Conservation (phyloP, 2,888 invertebrate species). For the Tinea pellionella region DNA sequence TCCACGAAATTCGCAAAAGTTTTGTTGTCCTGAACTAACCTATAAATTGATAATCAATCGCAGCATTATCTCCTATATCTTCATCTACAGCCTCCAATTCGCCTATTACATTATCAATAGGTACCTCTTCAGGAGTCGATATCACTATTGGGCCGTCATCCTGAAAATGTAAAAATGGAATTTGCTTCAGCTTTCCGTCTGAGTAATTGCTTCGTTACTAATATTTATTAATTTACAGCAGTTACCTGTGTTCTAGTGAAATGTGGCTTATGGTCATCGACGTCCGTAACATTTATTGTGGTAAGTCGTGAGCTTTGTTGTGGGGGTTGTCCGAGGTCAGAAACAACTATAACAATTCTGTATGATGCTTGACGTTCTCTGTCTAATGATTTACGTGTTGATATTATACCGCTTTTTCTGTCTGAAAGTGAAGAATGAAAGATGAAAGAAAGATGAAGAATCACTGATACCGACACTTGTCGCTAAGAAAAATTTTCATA, state of each 20-base stretch:
- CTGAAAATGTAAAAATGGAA: conserved; percentile 32
- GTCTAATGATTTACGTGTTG: conserved; percentile 76
- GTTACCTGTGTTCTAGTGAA: conserved; percentile 75
- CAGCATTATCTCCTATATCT: conserved; percentile 80
- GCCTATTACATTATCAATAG: conserved; percentile 75
- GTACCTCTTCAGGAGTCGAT: conserved; percentile 74
- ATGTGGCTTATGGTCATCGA: conserved; percentile 83
- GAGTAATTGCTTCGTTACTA: not conserved
- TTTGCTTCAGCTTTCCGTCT: not conserved
- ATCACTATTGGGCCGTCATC: conserved; percentile 75
- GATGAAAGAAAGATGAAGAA: conserved; percentile 17
- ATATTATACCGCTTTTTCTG: conserved; percentile 76
- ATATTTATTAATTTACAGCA: no score
- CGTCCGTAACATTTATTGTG: conserved; percentile 75
- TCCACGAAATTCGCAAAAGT: not conserved
- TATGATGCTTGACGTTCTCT: conserved; percentile 80
- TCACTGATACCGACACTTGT: conserved; percentile 13
- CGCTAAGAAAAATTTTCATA: not conserved
- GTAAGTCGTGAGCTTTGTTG: conserved; percentile 80
- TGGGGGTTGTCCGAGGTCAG: conserved; percentile 81
- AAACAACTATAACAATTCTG: conserved; percentile 81
- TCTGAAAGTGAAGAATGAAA: conserved; percentile 59
- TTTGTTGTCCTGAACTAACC: conserved; percentile 35
- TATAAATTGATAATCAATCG: conserved; percentile 78
- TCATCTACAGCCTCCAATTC: conserved; percentile 77